These are phyloP conservation scores for Hoplias malabaricus DNA, from an alignment of 2,113 vertebrate genomes.

Conservation along the genomic window DNA sequence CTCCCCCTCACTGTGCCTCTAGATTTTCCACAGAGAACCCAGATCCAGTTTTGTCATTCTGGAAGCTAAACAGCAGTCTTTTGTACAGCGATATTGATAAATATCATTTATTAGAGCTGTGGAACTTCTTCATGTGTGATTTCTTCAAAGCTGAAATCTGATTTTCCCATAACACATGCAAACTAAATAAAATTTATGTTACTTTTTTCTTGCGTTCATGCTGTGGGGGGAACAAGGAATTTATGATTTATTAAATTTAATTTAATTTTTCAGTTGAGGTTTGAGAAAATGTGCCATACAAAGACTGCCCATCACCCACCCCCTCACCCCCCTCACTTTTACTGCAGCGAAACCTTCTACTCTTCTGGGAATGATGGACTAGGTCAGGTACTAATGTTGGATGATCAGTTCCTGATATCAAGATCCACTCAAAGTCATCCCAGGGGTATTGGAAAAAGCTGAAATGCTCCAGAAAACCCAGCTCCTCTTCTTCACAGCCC, in stretches of 20 bases:
- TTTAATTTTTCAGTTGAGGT: not conserved
- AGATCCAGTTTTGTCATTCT: not conserved
- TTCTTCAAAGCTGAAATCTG: not conserved
- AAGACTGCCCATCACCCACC: too few relatives aligned
- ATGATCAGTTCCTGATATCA: too few relatives aligned
- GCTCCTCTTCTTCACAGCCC: too few relatives aligned
- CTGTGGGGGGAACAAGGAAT: not conserved
- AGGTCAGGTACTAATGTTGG: too few relatives aligned
- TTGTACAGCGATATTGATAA: not conserved
- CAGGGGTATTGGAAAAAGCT: too few relatives aligned
- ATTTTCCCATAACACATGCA: not conserved
- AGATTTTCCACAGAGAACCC: not conserved
- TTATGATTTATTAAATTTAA: too few relatives aligned
- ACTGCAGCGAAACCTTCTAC: too few relatives aligned
- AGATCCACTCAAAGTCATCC: too few relatives aligned
- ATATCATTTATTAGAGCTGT: not conserved
- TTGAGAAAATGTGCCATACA: too few relatives aligned
- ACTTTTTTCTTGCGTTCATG: not conserved
- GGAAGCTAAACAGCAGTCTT: slow-evolving; percentile 1
- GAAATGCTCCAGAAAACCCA: too few relatives aligned
- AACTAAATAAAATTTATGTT: not conserved
- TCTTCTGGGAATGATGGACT: too few relatives aligned
- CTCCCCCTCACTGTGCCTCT: not conserved
- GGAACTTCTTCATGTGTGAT: not conserved
- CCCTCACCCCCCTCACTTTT: too few relatives aligned